phyloP scores from a whole-genome alignment of 2,888 invertebrate species.

The Elmis aenea region DNA sequence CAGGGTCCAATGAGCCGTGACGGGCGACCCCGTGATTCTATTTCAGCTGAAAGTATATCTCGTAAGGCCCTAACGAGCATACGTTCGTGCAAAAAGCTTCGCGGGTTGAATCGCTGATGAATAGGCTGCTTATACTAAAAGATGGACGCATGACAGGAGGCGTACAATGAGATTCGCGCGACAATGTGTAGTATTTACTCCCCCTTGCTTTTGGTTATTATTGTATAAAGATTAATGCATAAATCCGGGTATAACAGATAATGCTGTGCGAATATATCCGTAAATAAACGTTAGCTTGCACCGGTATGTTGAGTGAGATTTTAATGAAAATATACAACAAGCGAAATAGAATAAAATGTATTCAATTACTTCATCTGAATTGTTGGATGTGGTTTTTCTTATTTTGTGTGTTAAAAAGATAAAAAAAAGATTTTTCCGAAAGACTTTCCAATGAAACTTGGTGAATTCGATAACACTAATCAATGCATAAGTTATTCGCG shows the following conservation, averaged over 20 bases:
- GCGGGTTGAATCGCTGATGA: constrained; percentile 10
- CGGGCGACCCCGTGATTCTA: too few species aligned
- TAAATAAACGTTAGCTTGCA: constrained; percentile 4
- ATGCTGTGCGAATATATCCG: constrained; percentile 5
- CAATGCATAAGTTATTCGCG: too few species aligned
- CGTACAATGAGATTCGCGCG: constrained; percentile 18
- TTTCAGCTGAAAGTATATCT: constrained; percentile 10
- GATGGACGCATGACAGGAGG: constrained; percentile 20
- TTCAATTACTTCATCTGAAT: too few species aligned
- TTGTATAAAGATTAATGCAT: constrained; percentile 22
- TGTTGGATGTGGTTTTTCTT: too few species aligned
- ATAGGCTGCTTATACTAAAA: constrained; percentile 5
- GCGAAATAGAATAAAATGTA: too few species aligned
- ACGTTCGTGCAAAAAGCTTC: constrained; percentile 3
- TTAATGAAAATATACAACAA: too few species aligned
- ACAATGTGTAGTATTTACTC: constrained; percentile 23
- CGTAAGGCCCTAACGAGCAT: constrained; percentile 6
- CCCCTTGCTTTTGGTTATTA: constrained; percentile 15
- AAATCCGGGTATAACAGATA: constrained; percentile 7
- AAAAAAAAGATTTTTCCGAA: too few species aligned
- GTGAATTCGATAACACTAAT: too few species aligned
- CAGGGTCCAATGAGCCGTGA: too few species aligned
- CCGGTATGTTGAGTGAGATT: too few species aligned
- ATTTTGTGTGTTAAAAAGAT: too few species aligned
- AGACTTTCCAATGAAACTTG: too few species aligned